Base-by-base conservation (phyloP, 2,113 vertebrate species). In the Chloropsis cyanopogon region DNA sequence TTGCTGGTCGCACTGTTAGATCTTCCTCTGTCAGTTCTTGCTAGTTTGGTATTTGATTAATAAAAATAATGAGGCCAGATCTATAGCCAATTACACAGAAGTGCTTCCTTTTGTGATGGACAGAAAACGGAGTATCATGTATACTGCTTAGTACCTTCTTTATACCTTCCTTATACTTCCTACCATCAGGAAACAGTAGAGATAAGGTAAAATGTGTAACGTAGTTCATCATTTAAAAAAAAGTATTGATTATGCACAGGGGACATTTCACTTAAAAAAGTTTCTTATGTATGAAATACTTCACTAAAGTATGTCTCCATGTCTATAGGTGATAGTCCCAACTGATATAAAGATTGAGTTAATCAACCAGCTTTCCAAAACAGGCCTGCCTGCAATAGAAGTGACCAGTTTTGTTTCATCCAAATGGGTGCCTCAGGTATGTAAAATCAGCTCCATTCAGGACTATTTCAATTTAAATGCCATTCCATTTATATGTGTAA, bases 341-440 rank as follows among this genome's bases (percentile, higher is more conserved):
- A 99, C 99, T 72, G 98, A 97, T 97, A 97, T 96, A 65, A 99
- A 99, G 98, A 98, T 99, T 95, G 98, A 99, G 96, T 98, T 99
- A 94, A 99, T 99, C 96, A 98, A 99, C 96, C 98, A 96, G 95
- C 99, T 99, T 86, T 99, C 99, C 69, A 98, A 97, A 97, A 98
- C 99, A 85, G 99, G 99, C 82, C 96, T 99, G 88, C 77, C 98
- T 94, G 98, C 98, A 89, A 98, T 99, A 82, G 99, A 99, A 98
- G 99, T 98, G 77, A 99, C 99, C 91, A 99, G 99, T 96, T 99
- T 99, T 91, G 99, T 99, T 88, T 99, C 99, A 92, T 98, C 99
- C 97, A 99, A 98, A 97, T 99, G 99, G 99, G 98, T 99, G 44
- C 99, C 99, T 37, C 99, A 99, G 99, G 99, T 99, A 99, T 93